These are phyloP conservation scores for Acanthosepion esculentum DNA, from an alignment of 2,888 invertebrate genomes.

Conservation along the genomic window DNA sequence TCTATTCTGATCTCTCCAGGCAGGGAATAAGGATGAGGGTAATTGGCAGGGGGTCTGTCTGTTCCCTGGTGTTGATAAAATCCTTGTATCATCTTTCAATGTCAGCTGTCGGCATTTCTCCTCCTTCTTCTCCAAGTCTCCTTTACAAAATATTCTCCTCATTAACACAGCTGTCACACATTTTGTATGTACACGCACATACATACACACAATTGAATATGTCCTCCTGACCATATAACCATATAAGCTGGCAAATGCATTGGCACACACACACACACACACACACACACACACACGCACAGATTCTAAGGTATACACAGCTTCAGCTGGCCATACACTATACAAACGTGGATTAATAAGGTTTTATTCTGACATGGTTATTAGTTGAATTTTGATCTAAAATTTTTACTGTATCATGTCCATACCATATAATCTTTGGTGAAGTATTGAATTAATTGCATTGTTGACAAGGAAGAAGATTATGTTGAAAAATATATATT, in stretches of 20 bases:
- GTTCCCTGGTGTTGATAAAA: conserved; percentile 33
- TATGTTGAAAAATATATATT: too few relatives aligned
- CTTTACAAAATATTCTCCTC: conserved; percentile 20
- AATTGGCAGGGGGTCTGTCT: not conserved
- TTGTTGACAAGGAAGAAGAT: too few relatives aligned
- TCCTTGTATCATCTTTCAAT: conserved; percentile 25
- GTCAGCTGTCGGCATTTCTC: not conserved
- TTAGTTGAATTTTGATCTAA: too few relatives aligned
- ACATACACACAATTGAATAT: not conserved
- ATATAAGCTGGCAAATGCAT: not conserved
- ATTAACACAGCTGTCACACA: conserved; percentile 20
- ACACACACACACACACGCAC: not conserved
- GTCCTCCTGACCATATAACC: not conserved
- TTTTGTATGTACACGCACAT: not conserved
- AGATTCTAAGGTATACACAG: too few relatives aligned
- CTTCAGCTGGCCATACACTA: too few relatives aligned
- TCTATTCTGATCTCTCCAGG: not conserved
- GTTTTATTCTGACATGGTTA: too few relatives aligned
- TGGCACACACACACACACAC: not conserved
- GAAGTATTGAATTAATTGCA: too few relatives aligned
- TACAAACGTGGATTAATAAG: too few relatives aligned
- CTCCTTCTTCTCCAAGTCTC: not conserved
- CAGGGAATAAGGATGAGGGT: not conserved
- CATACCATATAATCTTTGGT: too few relatives aligned
- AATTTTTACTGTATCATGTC: too few relatives aligned